Base-by-base conservation (phyloP, 2,797 vertebrate genomes). In the Rhinichthys osculus region DNA sequence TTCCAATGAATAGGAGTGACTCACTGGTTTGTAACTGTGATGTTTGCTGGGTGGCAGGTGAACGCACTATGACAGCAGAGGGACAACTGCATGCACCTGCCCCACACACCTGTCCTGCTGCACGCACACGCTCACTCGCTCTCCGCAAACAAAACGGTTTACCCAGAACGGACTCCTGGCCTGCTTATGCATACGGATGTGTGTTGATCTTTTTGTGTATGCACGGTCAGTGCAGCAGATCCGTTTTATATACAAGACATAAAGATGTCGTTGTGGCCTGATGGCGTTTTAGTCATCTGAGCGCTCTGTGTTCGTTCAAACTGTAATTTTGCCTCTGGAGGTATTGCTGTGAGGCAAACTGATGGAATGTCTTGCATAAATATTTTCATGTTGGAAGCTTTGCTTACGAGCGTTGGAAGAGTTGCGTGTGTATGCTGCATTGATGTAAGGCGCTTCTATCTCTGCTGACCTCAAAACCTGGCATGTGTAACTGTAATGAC, bases 1-100 rank as follows among this genome's bases (percentile, higher is more conserved):
- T 85, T 78, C 52, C 54, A 5, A n/a, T 82, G 40, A 78, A 78
- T 79, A 57, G 73, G 69, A 62, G 70, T 79, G 79, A 70, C 66
- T 66, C 59, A n/a, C 27, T 64, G 47, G 35, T 64, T 70, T 78
- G 87, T 86, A 84, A 70, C 81, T 52, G 79, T 86, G 69, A 70
- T 90, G 91, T 90, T 86, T 82, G 82, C 80, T 66, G 66, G 82
- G 77, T 23, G 88, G 84, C 89, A 92, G 92, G 90, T 90, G 91
- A 89, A 90, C 92, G 80, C 81, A 85, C 81, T 83, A 77, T 87
- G 90, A 94, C 91, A 91, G 92, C 23, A 91, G 27, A 21, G 88
- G 89, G 89, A 89, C 89, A 90, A 91, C 89, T 73, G 88, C 86
- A 72, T 91, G 91, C 94, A 95, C 95, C 95, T 95, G 95, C 92